Evolutionary conservation across 2,888 invertebrate species (phyloP).

Genomic region (Caenorhabditis afra): DNA sequence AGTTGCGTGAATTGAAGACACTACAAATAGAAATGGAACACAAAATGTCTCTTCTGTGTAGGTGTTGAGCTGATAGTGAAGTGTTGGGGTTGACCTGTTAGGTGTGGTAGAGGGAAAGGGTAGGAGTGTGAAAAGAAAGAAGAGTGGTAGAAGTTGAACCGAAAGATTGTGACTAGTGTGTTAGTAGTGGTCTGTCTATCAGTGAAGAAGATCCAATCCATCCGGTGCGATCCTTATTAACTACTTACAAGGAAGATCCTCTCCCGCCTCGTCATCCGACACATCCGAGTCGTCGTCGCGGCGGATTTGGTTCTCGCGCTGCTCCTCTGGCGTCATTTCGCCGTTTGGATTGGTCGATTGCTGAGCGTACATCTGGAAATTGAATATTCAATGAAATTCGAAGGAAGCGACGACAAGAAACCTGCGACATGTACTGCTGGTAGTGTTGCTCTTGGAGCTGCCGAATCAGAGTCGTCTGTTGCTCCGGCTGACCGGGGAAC

Average conservation of each 20-base stretch:
- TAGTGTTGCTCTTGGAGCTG: constrained; percentile 99
- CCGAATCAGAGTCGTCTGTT: constrained; percentile 92
- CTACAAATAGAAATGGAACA: constrained; percentile 68
- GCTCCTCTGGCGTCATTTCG: constrained; percentile 45
- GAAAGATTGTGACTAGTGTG: constrained; percentile 5
- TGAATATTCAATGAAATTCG: constrained; percentile 3
- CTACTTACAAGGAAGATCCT: constrained; percentile 77
- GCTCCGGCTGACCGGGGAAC: constrained; percentile 84
- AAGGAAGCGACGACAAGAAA: too few species aligned
- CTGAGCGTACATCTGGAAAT: constrained; percentile 81
- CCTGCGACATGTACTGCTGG: constrained; percentile 97
- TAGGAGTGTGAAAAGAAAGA: not conserved
- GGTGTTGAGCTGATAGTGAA: not conserved
- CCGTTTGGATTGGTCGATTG: constrained; percentile 80
- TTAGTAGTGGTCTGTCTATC: not conserved
- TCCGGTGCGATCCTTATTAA: not conserved
- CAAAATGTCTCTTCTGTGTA: constrained; percentile 7
- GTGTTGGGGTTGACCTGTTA: constrained; percentile 5
- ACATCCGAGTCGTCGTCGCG: constrained; percentile 81
- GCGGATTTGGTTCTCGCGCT: constrained; percentile 70
- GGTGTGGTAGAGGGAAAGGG: constrained; percentile 11
- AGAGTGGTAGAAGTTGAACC: constrained; percentile 16
- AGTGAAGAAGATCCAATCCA: too few species aligned
- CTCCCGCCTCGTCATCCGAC: constrained; percentile 78
- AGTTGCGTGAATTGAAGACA: constrained; percentile 79